Base-by-base conservation (phyloP, 2,888 invertebrate genomes). In the Apotomis turbidana region DNA sequence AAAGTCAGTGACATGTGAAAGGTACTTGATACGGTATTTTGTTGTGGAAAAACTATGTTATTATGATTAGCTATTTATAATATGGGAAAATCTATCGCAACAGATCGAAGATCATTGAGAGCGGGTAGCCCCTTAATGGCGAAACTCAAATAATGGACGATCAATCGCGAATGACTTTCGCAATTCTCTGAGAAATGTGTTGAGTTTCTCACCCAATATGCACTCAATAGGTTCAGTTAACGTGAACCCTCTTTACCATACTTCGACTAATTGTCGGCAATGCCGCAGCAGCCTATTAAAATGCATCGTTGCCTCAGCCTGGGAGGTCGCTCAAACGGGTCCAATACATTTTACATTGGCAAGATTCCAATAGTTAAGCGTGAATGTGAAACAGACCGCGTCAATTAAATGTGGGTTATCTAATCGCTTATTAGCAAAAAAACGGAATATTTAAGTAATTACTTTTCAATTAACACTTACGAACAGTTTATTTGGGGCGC, bases 261-360 rank as follows among this genome's bases (percentile, higher is more conserved):
- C 5, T 69, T 36, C 27, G 54, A 52, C 61, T 44, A 57, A 57
- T 71, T 60, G 66, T 52, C 15, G 36, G 27, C 64, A 55, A 67
- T 55, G 58, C 57, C 38, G 61, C 71, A 44, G 57, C 27, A 44
- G 61, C 57, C 41, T 68, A 62, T 71, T 71, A 71, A 71, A 68
- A 71, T 68, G 71, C 71, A 71, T 62, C 57, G 51, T 57, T 62
- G 71, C 67, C 55, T 59, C 57, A n/a, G 61, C 55, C 57, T 49
- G 61, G 61, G 71, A 62, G 68, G 62, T 68, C 68, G 68, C 66
- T 67, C 55, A 61, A 71, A 68, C 62, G 52, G 62, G 62, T 68
- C 71, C 71, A 62, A 71, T 63, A 71, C 68, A 44, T 68, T 71
- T 66, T 76, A 74, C 76, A 76, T 83, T 85, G 87, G 88, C 87